Base-by-base conservation (phyloP, 2,888 invertebrate genomes). In the Orchesellides sinensis region DNA sequence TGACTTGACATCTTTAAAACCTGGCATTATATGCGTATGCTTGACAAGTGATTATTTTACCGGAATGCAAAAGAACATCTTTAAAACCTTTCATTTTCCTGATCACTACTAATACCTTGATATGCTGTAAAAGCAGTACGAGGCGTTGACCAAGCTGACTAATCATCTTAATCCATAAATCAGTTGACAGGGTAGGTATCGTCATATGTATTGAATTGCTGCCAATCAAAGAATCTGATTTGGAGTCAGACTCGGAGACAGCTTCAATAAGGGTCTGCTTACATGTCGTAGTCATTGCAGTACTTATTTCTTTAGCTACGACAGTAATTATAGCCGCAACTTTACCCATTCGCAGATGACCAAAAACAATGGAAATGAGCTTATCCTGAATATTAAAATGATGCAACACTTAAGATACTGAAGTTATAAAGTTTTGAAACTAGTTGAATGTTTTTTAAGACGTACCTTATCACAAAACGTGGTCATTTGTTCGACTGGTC, bases 401-500 rank as follows among this genome's bases (percentile, higher is more conserved):
- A 47, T 47, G n/a, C 47, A 17, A 17, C 6, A 3, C 19, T 49
- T 47, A n/a, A n/a, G 47, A 47, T n/a, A 19, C 17, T n/a, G n/a
- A n/a, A n/a, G n/a, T n/a, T 49, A 3, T 14, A 19, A 49, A 49
- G 23, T 17, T 32, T 19, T 19, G 45, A 17, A 68, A 29, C 40
- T 35, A n/a, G 12, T 40, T 25, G 35, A 59, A 61, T 40, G 2
- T 8, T 10, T n/a, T 25, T 14, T 1, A 40, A 40, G n/a, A 40
- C 19, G 87, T 89, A 92, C 92, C 89, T 91, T 91, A 88, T 95
- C 95, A 83, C 94, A 92, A 84, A 94, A 92, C 83, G 91, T 91
- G 70, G 92, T 91, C 19, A 90, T 91, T 89, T 92, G 93, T 81
- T 92, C 90, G 5, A 94, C 92, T 10, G 97, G 96, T 88, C 98